A percentile compares a stretch with the other conserved stretches of the same genome.
phyloP scores from a whole-genome alignment of 2,797 vertebrate genomes.

The Merluccius polli region DNA sequence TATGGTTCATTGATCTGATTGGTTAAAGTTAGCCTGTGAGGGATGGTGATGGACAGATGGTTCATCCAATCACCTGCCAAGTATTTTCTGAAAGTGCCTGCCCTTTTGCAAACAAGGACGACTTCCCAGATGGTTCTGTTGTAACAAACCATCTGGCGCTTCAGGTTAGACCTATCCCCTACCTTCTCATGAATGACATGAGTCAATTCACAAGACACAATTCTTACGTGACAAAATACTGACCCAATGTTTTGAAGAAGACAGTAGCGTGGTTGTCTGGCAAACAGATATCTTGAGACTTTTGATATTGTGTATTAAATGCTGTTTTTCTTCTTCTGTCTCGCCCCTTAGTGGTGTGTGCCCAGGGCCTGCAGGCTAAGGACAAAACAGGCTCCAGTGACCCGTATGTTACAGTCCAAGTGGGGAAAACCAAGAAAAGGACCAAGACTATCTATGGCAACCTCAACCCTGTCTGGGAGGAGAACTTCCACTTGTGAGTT shows the following conservation, averaged over 20 bases:
- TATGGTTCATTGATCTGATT: no score
- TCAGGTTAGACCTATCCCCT: no score
- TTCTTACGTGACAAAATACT: no score
- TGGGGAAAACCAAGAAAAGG: slow-evolving; percentile 97
- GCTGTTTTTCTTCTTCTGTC: neutral
- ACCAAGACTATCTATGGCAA: slow-evolving; percentile 98
- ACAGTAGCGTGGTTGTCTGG: neutral
- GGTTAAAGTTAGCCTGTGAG: no score
- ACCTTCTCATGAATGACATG: no score
- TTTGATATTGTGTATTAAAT: neutral
- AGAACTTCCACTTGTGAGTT: slow-evolving; percentile 97
- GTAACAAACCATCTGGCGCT: no score
- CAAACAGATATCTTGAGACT: neutral
- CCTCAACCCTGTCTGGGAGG: slow-evolving; percentile 96
- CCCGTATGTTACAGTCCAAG: slow-evolving; percentile 95
- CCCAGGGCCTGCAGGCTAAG: slow-evolving; percentile 96
- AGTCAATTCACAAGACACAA: no score
- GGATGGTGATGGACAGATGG: no score
- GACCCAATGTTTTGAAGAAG: neutral
- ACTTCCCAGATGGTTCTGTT: no score
- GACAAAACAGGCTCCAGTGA: slow-evolving; percentile 98
- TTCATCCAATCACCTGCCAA: no score
- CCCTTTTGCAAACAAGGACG: no score
- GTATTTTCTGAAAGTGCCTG: no score
- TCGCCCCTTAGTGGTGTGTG: slow-evolving; percentile 81